Percentiles rank a stretch among this genome's conserved stretches.
Evolutionary conservation across 1,140 invertebrate species (phyloP).

Genomic region (Chymomyza costata): DNA sequence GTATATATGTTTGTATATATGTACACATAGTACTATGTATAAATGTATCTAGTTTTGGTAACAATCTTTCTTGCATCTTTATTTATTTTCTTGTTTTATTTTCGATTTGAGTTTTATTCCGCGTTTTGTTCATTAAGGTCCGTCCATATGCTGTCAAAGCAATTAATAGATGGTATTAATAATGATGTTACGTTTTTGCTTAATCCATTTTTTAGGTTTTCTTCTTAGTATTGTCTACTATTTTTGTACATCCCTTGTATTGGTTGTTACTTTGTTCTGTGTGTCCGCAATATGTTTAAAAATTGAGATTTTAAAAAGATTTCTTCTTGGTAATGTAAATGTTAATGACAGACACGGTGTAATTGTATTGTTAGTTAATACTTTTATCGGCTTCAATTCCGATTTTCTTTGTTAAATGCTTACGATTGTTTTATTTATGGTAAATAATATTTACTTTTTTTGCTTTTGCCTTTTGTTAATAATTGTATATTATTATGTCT

Average conservation of each 20-base stretch:
- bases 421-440: constrained; percentile 44
- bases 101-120: too few species aligned
- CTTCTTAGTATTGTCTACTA: constrained; percentile 70
- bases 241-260: constrained; percentile 75
- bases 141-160: too few species aligned
- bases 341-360: constrained; percentile 38
- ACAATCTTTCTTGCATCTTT: too few species aligned
- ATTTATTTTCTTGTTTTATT: too few species aligned
- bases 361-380: constrained; percentile 58
- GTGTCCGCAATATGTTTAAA: constrained; percentile 51
- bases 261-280: constrained; percentile 48
- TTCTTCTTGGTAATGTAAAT: constrained; percentile 21
- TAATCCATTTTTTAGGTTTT: constrained; percentile 11
- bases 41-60: too few species aligned
- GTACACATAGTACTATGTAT: too few species aligned
- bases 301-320: too few species aligned
- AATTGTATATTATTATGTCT: too few species aligned
- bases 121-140: too few species aligned
- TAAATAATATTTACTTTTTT: background rate
- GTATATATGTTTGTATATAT: too few species aligned
- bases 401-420: constrained; percentile 46
- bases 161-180: too few species aligned
- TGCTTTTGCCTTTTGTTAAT: too few species aligned
- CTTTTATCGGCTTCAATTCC: constrained; percentile 41
- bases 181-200: constrained; percentile 9